Conservation (phyloP, 1,140 invertebrate genomes). For the Acyrthosiphon pisum region DNA sequence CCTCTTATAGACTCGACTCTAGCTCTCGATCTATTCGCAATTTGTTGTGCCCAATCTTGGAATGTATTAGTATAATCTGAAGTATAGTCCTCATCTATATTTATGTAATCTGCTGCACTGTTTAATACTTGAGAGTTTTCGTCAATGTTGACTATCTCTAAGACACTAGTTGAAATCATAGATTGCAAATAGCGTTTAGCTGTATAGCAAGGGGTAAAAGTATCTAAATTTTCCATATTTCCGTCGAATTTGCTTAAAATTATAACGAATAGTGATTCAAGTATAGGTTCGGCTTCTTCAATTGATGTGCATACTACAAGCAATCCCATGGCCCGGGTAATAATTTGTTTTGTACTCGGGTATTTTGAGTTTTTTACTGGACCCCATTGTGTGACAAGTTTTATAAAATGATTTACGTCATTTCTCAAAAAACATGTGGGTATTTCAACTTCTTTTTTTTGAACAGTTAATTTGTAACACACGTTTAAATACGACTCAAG, state of each 20-base stretch:
- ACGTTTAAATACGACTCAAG: conserved; percentile 2
- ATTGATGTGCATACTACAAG: conserved; percentile 9
- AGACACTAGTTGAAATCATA: background rate
- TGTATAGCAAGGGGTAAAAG: background rate
- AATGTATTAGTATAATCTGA: background rate
- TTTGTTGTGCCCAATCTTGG: background rate
- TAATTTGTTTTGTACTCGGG: conserved; percentile 29
- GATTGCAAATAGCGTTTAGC: conserved; percentile 21
- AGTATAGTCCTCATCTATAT: background rate
- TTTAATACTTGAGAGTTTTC: background rate
- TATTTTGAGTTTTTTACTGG: conserved; percentile 22
- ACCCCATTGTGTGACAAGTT: conserved; percentile 2
- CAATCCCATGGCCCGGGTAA: background rate
- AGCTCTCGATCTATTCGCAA: conserved; percentile 13
- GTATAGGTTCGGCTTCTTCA: conserved; percentile 14
- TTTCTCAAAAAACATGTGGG: conserved; percentile 25
- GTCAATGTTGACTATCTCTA: background rate
- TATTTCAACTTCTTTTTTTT: conserved; percentile 34
- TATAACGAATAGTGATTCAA: background rate
- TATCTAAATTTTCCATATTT: background rate
- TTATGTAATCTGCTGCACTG: background rate
- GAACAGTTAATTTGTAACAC: background rate
- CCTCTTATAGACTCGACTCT: background rate
- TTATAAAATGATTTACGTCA: conserved; percentile 40
- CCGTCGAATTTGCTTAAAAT: conserved; percentile 24